These are phyloP conservation scores for Mesochorus sp. DNA, from an alignment of 2,888 invertebrate genomes.

Conservation along the genomic window DNA sequence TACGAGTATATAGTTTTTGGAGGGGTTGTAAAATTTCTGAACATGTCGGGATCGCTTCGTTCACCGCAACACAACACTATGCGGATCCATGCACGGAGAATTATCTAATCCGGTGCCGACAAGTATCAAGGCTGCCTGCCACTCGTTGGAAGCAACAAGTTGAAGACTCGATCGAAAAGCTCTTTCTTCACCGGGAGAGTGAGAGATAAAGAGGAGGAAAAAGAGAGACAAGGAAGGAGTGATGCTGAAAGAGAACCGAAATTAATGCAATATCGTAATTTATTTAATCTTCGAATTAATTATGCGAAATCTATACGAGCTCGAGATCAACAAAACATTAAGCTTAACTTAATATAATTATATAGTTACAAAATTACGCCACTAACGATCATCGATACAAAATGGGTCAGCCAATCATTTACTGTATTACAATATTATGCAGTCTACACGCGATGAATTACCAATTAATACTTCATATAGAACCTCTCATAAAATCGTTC, in stretches of 20 bases:
- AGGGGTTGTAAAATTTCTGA: not conserved
- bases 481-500: not conserved
- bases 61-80: not conserved
- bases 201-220: conserved; percentile 34
- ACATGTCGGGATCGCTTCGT: not conserved
- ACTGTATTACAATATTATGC: not conserved
- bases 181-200: conserved; percentile 63
- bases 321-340: too few relatives aligned
- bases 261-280: not conserved
- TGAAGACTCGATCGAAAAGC: conserved; percentile 50
- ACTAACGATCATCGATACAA: too few relatives aligned
- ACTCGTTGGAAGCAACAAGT: conserved; percentile 60
- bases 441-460: too few relatives aligned
- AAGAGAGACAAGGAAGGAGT: conserved; percentile 42
- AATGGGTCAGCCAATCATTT: too few relatives aligned
- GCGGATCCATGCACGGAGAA: not conserved
- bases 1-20: not conserved
- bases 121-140: conserved; percentile 51
- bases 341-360: too few relatives aligned
- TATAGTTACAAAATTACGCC: too few relatives aligned
- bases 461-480: not conserved
- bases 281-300: too few relatives aligned
- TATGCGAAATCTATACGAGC: too few relatives aligned
- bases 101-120: conserved; percentile 55
- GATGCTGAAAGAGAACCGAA: conserved; percentile 24